Conservation (phyloP, 1,140 invertebrate species). For the Callitettix versicolor region DNA sequence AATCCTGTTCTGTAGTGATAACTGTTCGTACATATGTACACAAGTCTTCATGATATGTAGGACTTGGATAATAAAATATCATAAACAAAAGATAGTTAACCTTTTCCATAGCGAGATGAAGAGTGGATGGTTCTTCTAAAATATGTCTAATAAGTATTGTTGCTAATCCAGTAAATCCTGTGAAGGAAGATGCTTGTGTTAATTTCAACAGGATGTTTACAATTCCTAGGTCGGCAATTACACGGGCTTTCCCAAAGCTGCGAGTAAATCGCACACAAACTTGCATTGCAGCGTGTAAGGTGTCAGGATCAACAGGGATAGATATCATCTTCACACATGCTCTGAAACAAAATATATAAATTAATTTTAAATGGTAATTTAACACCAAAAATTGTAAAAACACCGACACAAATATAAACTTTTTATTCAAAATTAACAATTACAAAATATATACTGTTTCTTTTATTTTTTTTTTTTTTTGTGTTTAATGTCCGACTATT, state of each 20-base stretch:
- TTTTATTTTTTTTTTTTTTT: too few relatives aligned
- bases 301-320: conserved; percentile 61
- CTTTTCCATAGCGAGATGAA: conserved; percentile 66
- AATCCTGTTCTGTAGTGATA: too few relatives aligned
- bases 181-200: conserved; percentile 59
- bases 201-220: conserved; percentile 59
- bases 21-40: too few relatives aligned
- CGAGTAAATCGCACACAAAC: conserved; percentile 66
- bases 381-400: too few relatives aligned
- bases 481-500: too few relatives aligned
- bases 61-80: too few relatives aligned
- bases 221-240: conserved; percentile 66
- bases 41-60: too few relatives aligned
- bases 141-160: conserved; percentile 76
- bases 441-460: too few relatives aligned
- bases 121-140: conserved; percentile 64
- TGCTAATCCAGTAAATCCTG: conserved; percentile 65
- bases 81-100: too few relatives aligned
- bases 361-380: too few relatives aligned
- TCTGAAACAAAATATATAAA: conserved; percentile 28
- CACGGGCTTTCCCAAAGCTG: conserved; percentile 59
- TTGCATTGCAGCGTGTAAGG: conserved; percentile 68
- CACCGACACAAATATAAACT: too few relatives aligned
- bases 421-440: too few relatives aligned
- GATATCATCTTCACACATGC: conserved; percentile 60